Conservation (phyloP, 64 coral and sea anemone genomes). For the Dendrophyllia cribrosa region DNA sequence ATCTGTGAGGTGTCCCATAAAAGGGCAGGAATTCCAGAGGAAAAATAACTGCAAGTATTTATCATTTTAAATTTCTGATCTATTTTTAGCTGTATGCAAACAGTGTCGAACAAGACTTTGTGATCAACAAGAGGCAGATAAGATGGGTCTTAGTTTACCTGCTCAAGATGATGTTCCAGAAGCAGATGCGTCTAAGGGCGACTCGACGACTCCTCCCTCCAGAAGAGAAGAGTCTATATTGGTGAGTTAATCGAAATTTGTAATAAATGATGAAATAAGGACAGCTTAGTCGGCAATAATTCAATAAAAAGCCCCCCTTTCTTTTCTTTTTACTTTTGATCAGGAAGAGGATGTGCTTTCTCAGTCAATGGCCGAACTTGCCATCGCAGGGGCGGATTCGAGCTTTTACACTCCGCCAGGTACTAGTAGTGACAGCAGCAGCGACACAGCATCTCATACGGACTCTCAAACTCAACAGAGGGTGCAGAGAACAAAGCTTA, state of each 20-base stretch:
- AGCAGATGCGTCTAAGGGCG: not conserved
- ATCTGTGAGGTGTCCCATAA: too few species aligned
- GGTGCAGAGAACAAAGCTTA: not conserved
- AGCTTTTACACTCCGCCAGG: not conserved
- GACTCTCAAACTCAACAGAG: not conserved
- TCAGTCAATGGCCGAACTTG: not conserved
- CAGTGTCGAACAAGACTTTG: slow-evolving; percentile 1
- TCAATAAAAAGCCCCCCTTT: too few species aligned
- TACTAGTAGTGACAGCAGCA: too few species aligned
- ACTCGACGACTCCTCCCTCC: not conserved
- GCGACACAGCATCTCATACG: not conserved
- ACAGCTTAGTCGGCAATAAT: too few species aligned
- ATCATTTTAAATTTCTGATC: too few species aligned
- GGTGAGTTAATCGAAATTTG: too few species aligned
- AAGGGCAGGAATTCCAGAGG: not conserved
- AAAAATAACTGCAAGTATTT: too few species aligned
- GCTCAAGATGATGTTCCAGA: not conserved
- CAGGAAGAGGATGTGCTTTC: not conserved
- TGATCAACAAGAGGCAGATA: not conserved
- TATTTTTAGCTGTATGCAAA: not conserved
- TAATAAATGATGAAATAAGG: too few species aligned
- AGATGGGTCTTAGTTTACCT: not conserved
- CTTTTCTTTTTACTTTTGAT: not conserved
- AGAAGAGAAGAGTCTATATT: too few species aligned
- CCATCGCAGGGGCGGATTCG: too few species aligned